Evolutionary conservation across 2,113 vertebrate genomes (phyloP).

Genomic region (Rattus norvegicus): GRCr8 NC_086039.1:111079501-111080000

Average conservation of each 20-base stretch:
- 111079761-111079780: background rate
- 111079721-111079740: background rate
- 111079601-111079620: background rate
- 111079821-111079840: background rate
- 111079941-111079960: background rate
- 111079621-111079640: background rate
- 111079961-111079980: background rate
- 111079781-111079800: background rate
- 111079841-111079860: background rate
- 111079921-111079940: background rate
- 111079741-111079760: background rate
- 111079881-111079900: background rate
- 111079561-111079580: background rate
- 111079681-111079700: background rate
- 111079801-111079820: background rate
- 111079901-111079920: background rate
- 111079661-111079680: background rate
- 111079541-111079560: too few relatives aligned
- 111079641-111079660: background rate
- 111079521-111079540: background rate
- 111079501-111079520: conserved; percentile 33
- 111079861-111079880: background rate
- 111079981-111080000: background rate
- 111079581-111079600: background rate
- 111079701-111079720: background rate